phyloP scores from a whole-genome alignment of 2,113 vertebrate genomes.

The Oreamnos americanus region DNA sequence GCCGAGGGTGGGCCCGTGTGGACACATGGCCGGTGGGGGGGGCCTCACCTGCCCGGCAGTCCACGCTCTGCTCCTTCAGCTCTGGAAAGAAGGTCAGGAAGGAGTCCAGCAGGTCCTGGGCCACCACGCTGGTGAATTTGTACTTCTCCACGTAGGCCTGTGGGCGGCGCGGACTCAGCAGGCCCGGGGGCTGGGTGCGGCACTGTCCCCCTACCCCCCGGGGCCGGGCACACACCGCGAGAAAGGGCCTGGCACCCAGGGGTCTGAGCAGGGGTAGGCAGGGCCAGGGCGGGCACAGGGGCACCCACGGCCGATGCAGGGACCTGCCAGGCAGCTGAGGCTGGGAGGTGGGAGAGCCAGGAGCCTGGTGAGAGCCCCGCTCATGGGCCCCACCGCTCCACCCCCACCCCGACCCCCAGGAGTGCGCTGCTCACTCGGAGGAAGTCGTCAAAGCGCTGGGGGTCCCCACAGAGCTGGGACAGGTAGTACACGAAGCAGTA shows the following conservation, averaged over 20 bases:
- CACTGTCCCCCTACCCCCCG: accelerated
- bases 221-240: too few species aligned
- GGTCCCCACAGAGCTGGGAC: slow-evolving; percentile 92
- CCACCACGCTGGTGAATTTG: slow-evolving; percentile 93
- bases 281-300: accelerated
- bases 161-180: background rate
- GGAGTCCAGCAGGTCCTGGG: slow-evolving; percentile 93
- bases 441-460: slow-evolving; percentile 90
- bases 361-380: background rate
- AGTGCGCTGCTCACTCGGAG: slow-evolving; percentile 85
- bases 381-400: background rate
- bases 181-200: background rate
- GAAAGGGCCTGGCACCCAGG: accelerated
- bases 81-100: slow-evolving; percentile 94
- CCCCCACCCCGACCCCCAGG: background rate
- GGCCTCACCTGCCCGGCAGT: slow-evolving; percentile 88
- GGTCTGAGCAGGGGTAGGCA: background rate
- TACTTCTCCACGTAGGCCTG: slow-evolving; percentile 96
- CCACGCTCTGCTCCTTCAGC: slow-evolving; percentile 88
- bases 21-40: accelerated
- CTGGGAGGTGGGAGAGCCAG: background rate
- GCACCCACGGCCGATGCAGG: accelerated
- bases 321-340: background rate
- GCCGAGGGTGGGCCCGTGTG: accelerated
- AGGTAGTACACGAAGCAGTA: slow-evolving; percentile 98